Percentiles rank a stretch among this genome's conserved stretches.
phyloP scores from a whole-genome alignment of 2,113 vertebrate genomes.

The Donacobius atricapilla region DNA sequence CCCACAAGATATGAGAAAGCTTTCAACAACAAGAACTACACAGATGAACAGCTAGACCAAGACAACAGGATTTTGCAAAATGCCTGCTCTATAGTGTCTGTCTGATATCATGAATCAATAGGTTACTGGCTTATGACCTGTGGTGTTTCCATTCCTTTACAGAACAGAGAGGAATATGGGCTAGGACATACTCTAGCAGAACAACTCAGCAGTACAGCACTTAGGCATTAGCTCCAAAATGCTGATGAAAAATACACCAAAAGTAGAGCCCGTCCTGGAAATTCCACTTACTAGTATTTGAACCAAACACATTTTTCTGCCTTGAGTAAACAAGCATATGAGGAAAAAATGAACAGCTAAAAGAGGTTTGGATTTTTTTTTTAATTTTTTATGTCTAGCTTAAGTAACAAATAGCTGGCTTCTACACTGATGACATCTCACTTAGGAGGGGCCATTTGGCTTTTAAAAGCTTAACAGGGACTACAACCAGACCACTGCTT shows the following conservation, averaged over 20 bases:
- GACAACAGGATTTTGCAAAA: background rate
- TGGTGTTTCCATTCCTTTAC: background rate
- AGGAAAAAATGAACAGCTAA: background rate
- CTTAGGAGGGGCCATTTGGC: background rate
- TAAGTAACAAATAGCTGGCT: background rate
- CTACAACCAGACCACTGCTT: background rate
- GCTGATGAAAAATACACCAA: background rate
- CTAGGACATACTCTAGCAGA: background rate
- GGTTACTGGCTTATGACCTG: background rate
- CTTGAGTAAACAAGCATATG: background rate
- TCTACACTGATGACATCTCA: background rate
- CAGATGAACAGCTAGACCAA: background rate
- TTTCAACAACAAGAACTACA: background rate
- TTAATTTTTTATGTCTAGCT: background rate
- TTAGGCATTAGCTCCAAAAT: background rate
- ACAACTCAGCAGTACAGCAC: background rate
- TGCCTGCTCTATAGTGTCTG: background rate
- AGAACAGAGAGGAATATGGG: background rate
- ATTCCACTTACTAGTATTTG: background rate
- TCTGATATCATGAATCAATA: background rate
- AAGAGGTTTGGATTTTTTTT: background rate
- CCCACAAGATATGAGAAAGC: background rate
- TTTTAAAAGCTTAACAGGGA: background rate
- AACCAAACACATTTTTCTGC: background rate
- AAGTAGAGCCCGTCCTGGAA: background rate